phyloP scores from a whole-genome alignment of 2,888 invertebrate genomes.

The Caenorhabditis sp. region DNA sequence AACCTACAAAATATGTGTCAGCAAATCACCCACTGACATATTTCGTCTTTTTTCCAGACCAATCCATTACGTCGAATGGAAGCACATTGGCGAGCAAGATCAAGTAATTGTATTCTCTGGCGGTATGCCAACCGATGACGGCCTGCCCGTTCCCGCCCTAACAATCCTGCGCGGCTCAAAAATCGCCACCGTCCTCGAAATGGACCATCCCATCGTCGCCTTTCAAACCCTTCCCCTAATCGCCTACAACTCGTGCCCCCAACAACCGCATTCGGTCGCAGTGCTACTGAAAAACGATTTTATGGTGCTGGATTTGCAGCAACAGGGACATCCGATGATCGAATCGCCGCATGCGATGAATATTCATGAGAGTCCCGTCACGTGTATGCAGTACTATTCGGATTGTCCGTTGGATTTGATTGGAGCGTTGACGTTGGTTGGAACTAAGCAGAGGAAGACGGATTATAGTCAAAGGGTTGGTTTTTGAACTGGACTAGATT shows the following conservation, averaged over 20 bases:
- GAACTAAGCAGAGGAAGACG: constrained; percentile 76
- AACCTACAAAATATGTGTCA: too few relatives aligned
- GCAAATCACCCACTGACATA: background rate
- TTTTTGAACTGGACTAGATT: too few relatives aligned
- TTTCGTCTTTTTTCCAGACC: constrained; percentile 29
- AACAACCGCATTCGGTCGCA: constrained; percentile 96
- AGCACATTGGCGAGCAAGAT: constrained; percentile 60
- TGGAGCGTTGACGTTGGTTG: constrained; percentile 96
- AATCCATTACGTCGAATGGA: constrained; percentile 66
- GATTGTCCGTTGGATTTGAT: constrained; percentile 98
- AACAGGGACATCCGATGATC: constrained; percentile 95
- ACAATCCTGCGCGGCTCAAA: constrained; percentile 65
- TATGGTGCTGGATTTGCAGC: constrained; percentile 93
- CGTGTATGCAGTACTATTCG: constrained; percentile 93
- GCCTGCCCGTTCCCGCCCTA: constrained; percentile 73
- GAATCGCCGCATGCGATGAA: constrained; percentile 99
- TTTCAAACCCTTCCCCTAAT: constrained; percentile 82
- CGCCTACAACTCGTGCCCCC: constrained; percentile 76
- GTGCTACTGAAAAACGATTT: constrained; percentile 96
- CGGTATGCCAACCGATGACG: constrained; percentile 70
- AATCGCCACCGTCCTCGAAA: constrained; percentile 83
- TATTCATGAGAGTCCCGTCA: constrained; percentile 97
- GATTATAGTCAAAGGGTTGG: constrained; percentile 73
- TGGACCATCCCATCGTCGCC: constrained; percentile 97
- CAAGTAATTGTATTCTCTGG: constrained; percentile 67